Base-by-base conservation (phyloP, 1,140 invertebrate genomes). In the Megathymus violae region DNA sequence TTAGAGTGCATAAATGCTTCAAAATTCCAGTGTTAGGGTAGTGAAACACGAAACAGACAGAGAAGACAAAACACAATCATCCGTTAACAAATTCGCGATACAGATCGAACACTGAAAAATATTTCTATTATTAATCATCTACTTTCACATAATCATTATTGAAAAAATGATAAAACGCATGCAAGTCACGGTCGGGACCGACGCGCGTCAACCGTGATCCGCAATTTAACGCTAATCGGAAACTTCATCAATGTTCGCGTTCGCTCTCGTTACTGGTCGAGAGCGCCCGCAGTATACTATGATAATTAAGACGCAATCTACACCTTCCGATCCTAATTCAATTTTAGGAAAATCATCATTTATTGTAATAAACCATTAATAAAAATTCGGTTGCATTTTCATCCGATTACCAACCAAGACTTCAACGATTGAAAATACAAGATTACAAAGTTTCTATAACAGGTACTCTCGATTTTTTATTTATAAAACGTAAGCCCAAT, bases 1-100 rank as follows among this genome's bases (percentile, higher is more conserved):
- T 80, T 78, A 82, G 78, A 71, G 88, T 90, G 86, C 86, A 51
- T 90, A 88, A 88, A 90, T 89, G 86, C 88, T 87, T 86, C 72
- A 81, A 87, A 80, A 83, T 74, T 85, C 75, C 72, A 67, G 74
- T 76, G 74, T 80, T 70, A 76, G 69, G 76, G 65, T 62, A 46
- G 78, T 76, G 77, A 78, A 63, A 67, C 70, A 76, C 64, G 71
- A 76, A 76, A 79, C 78, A 68, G 64, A 78, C 78, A 65, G 79
- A 85, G 80, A 82, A 83, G 83, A 82, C 68, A 80, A 82, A 83
- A 82, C 77, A 86, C 71, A 78, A 74, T 77, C 71, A 76, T 82
- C 78, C 80, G 76, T 70, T 72, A 77, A 83, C 67, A 73, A 80
- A 78, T 78, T 79, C 79, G 88, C 82, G 83, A 88, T 88, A 88